Evolutionary conservation across 2,113 vertebrate species (phyloP).

Genomic region (Corydoras sp.): DNA sequence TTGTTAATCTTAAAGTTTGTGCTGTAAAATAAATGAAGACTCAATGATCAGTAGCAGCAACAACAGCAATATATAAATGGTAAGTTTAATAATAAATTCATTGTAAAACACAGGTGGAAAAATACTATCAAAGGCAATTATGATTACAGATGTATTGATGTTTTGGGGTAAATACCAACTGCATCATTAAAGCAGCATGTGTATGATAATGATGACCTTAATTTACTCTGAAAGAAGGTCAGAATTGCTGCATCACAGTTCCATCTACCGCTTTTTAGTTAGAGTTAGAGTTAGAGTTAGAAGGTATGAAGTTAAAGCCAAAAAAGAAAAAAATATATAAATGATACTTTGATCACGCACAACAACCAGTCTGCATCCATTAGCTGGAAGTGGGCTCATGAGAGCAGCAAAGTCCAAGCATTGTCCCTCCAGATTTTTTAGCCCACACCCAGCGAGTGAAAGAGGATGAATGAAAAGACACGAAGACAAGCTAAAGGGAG

Average conservation of each 20-base stretch:
- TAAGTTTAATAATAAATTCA: too few species aligned
- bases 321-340: conserved; percentile 19
- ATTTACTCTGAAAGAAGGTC: too few species aligned
- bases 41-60: too few species aligned
- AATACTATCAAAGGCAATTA: too few species aligned
- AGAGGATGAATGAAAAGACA: background rate
- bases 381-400: conserved; percentile 18
- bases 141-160: too few species aligned
- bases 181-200: too few species aligned
- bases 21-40: too few species aligned
- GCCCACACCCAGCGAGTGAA: background rate
- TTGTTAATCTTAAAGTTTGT: too few species aligned
- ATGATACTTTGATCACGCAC: conserved; percentile 27
- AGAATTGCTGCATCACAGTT: background rate
- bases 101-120: too few species aligned
- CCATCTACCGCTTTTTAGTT: background rate
- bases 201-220: too few species aligned
- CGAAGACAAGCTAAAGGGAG: background rate
- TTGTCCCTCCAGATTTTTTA: conserved; percentile 10
- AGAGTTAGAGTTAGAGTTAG: background rate
- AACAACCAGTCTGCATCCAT: conserved; percentile 24
- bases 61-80: too few species aligned
- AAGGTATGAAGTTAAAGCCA: background rate
- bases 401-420: conserved; percentile 14
- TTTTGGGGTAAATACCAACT: too few species aligned